Evolutionary conservation across 2,888 invertebrate species (phyloP), one percentile per base, ranked within the genome.

Genomic region (Aquatica leii): DNA sequence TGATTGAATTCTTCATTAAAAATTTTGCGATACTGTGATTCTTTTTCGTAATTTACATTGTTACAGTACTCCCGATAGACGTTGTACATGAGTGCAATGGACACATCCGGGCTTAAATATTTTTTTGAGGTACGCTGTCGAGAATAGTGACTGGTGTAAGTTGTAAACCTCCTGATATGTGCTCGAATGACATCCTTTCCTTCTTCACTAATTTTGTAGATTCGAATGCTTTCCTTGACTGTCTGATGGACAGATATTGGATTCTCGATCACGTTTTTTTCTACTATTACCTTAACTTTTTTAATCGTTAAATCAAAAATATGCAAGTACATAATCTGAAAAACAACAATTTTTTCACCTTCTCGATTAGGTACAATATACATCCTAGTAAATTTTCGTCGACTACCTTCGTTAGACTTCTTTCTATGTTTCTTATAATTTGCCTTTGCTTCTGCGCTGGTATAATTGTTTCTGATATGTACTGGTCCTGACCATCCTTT

Each of bases 11-110:
- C 18, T 35, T 56, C 46, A 6, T 15, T 34, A 12, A 56, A 56
- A 8, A 56, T 46, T 48, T 48, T 56, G 24, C 48, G 43, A 46
- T 56, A 56, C 14, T 24, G n/a, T 5, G 31, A 8, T 48, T 17
- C 3, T 15, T 46, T 34, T 14, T 3, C 12, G 31, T 31, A 1
- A 24, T 46, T 48, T 2, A 34, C 2, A 0, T 18, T 14, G 1
- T 8, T 43, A 12, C 55, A 56, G 12, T 34, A 56, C 12, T 21
- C 48, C 2, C 8, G 1, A 12, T 48, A 48, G 1, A 48, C 3
- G 3, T 11, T 20, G n/a, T 48, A 21, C 48, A 48, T 48, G 3
- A 18, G 2, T 48, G 17, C 1, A 6, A 48, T 48, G 1, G 48
- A 18, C 9, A 48, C 3, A 18, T 48, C 48, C 1, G 48, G 17